A percentile compares a stretch with the other conserved stretches of the same genome.
Evolutionary conservation across 1,140 invertebrate genomes (phyloP).

Genomic region (Triops longicaudatus): DNA sequence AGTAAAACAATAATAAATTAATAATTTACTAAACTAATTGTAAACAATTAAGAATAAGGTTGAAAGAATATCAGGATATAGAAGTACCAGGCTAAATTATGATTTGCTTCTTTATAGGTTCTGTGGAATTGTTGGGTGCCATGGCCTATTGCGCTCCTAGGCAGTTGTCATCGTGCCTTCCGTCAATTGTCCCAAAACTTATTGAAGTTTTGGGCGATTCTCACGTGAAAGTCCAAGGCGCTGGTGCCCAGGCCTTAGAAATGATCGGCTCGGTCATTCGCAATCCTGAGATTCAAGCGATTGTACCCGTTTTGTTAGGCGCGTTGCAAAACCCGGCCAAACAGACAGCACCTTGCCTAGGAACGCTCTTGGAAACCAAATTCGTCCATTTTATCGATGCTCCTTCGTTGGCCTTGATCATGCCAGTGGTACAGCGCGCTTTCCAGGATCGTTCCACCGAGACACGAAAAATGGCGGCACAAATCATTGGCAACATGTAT

Average conservation of each 20-base stretch:
- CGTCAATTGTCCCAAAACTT: conserved; percentile 95
- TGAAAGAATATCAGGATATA: too few species aligned
- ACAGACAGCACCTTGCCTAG: conserved; percentile 84
- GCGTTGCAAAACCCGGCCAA: conserved; percentile 94
- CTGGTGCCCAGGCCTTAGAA: conserved; percentile 85
- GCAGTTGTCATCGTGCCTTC: conserved; percentile 93
- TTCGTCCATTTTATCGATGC: conserved; percentile 99
- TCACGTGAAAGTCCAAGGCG: conserved; percentile 95
- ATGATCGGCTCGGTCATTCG: conserved; percentile 96
- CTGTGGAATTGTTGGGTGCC: conserved; percentile 89
- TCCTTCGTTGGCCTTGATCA: conserved; percentile 94
- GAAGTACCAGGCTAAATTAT: too few species aligned
- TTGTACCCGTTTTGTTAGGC: conserved; percentile 81
- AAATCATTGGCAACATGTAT: conserved; percentile 99
- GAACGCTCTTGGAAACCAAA: conserved; percentile 89
- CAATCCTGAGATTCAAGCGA: conserved; percentile 97
- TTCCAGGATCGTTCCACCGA: conserved; percentile 96
- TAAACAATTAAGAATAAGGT: too few species aligned
- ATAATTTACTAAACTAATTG: not conserved
- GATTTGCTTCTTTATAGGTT: too few species aligned
- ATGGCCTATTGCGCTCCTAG: conserved; percentile 99
- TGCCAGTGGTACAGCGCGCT: conserved; percentile 96
- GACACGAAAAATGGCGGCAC: conserved; percentile 96
- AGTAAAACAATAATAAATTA: not conserved
- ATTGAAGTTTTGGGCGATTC: conserved; percentile 96